Evolutionary conservation across 2,113 vertebrate genomes (phyloP).

Genomic region (Manacus vitellinus): DNA sequence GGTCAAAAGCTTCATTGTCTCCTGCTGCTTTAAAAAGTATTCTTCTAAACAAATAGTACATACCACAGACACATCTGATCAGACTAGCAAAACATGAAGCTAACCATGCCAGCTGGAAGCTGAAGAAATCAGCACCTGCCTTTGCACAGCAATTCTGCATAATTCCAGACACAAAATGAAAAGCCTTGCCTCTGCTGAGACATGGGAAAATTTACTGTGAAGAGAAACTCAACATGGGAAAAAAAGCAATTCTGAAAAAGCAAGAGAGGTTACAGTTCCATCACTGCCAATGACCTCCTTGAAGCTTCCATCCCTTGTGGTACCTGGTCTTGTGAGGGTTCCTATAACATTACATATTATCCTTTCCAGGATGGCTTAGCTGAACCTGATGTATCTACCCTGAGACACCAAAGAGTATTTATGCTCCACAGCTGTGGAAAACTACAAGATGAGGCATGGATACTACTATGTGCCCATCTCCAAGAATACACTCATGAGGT

Average conservation of each 20-base stretch:
- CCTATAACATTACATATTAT: neutral
- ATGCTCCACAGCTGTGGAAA: neutral
- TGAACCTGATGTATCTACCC: neutral
- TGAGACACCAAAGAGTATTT: neutral
- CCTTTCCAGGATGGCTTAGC: neutral
- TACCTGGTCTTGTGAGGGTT: neutral
- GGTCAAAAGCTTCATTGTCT: neutral
- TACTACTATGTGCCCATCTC: neutral
- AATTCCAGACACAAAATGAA: neutral
- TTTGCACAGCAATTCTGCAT: neutral
- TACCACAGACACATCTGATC: neutral
- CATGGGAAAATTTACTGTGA: neutral
- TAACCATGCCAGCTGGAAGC: neutral
- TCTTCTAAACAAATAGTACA: slow-evolving; percentile 14
- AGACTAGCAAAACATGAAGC: neutral
- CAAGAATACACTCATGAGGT: fast-evolving
- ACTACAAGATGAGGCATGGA: neutral
- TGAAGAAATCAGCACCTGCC: neutral
- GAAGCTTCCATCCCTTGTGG: neutral
- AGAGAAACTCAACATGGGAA: neutral
- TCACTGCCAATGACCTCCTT: neutral
- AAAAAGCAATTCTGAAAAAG: neutral
- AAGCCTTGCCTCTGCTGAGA: neutral
- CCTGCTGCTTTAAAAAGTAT: neutral
- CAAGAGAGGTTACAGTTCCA: neutral